Percentiles rank a stretch among this genome's conserved stretches.
phyloP scores from a whole-genome alignment of 1,140 invertebrate genomes.

The Eubasilissa regina region DNA sequence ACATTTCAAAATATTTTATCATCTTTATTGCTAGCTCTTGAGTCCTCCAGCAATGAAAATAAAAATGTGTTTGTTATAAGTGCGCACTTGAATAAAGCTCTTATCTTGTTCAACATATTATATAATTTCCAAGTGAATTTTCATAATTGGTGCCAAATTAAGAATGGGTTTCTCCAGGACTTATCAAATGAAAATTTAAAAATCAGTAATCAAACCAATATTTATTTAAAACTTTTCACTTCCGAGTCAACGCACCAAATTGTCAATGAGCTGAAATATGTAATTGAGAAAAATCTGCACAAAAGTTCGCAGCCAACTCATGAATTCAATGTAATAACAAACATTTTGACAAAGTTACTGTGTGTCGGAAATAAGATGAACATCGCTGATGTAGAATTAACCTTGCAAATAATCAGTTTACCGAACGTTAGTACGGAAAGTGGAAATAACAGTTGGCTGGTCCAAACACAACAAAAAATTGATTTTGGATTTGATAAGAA shows the following conservation, averaged over 20 bases:
- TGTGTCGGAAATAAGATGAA: conserved; percentile 31
- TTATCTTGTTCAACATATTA: conserved; percentile 44
- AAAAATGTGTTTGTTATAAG: conserved; percentile 40
- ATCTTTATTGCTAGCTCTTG: conserved; percentile 16
- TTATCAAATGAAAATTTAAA: neutral
- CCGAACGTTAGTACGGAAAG: neutral
- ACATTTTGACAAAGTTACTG: conserved; percentile 39
- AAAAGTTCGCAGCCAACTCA: conserved; percentile 18
- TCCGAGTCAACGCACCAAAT: neutral
- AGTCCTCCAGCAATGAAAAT: conserved; percentile 34
- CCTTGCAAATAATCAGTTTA: conserved; percentile 28
- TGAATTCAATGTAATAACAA: conserved; percentile 25
- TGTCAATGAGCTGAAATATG: conserved; percentile 6
- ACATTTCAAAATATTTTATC: conserved; percentile 35
- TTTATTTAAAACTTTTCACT: conserved; percentile 23
- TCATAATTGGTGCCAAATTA: conserved; percentile 37
- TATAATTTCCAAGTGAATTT: conserved; percentile 44
- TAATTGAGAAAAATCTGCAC: conserved; percentile 24
- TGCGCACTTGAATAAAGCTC: conserved; percentile 46
- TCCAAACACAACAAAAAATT: neutral
- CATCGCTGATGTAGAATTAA: conserved; percentile 32
- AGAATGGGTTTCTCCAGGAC: neutral
- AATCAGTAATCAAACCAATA: neutral
- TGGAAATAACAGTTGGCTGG: neutral
- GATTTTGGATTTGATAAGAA: conserved; percentile 25